Evolutionary conservation across 2,113 vertebrate genomes (phyloP), one percentile per base, ranked within the genome.

Genomic region (Chroicocephalus ridibundus): DNA sequence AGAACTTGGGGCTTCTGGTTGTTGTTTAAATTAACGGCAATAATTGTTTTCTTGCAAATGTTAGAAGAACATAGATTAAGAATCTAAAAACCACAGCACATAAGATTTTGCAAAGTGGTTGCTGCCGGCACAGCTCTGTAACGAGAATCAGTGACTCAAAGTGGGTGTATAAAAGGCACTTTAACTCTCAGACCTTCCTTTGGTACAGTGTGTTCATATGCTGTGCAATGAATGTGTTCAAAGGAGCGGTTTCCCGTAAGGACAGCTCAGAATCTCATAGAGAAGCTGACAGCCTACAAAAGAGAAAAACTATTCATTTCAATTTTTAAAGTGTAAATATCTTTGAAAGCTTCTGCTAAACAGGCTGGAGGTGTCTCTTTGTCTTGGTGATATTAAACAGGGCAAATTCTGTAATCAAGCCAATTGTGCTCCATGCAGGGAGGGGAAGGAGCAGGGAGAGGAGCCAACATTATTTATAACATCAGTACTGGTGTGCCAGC

Each of bases 151-250:
- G 65, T 44, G 83, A 82, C 84, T 90, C 86, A 54, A 82, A 97
- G 96, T 96, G 94, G 94, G 95, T 1, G 60, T 93, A 88, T 83
- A 80, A 96, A 94, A 91, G 65, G 89, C 79, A 88, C 69, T 94
- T 93, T 36, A 95, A 95, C 83, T 93, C 92, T 61, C 66, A 82
- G 84, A 65, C 93, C 81, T 94, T 94, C 88, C 78, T 91, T 57
- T 70, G 75, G 94, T 93, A 91, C 86, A 95, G 83, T 1, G 58
- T 89, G 89, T 96, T 94, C 93, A 71, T 27, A 46, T 19, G 77
- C 58, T 38, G 17, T 10, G 82, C 80, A 95, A 46, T 5, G 42
- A 95, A 82, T 29, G 82, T 11, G 18, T 84, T 93, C 90, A 86
- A 88, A 91, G 92, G 26, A 86, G 61, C 85, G 44, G 66, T 36